Evolutionary conservation across 2,888 invertebrate species (phyloP).

Genomic region (Xanthia icteritia): DNA sequence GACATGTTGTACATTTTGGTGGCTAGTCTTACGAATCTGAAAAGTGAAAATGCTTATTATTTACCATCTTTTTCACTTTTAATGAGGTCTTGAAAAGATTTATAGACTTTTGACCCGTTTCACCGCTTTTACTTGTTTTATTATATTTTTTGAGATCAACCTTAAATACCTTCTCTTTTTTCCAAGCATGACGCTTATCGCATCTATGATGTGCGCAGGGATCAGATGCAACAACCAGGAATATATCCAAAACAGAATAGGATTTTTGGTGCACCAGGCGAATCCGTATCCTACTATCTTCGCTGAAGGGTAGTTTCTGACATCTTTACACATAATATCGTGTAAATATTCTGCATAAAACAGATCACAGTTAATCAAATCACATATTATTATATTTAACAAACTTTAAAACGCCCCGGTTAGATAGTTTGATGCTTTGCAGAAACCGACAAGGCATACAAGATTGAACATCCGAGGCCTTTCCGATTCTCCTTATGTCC

Average conservation of each 20-base stretch:
- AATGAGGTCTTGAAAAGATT: neutral
- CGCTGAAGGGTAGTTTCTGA: neutral
- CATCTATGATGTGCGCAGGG: slow-evolving; percentile 27
- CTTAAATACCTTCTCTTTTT: slow-evolving; percentile 29
- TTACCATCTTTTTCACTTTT: neutral
- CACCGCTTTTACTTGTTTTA: neutral
- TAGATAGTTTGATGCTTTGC: neutral
- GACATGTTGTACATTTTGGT: slow-evolving; percentile 7
- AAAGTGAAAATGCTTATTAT: neutral
- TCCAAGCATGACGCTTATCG: slow-evolving; percentile 8
- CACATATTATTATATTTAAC: neutral
- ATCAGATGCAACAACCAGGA: slow-evolving; percentile 32
- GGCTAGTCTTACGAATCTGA: slow-evolving; percentile 24
- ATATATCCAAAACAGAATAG: slow-evolving; percentile 26
- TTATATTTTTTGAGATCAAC: neutral
- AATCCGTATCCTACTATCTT: neutral
- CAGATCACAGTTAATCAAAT: neutral
- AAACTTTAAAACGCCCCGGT: neutral
- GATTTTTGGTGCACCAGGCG: neutral
- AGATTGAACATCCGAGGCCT: neutral
- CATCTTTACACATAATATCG: rapidly evolving
- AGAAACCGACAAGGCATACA: neutral
- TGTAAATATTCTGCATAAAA: neutral
- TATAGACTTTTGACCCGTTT: neutral
- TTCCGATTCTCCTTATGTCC: too few species aligned